Percentiles rank a stretch among this genome's conserved stretches.
phyloP scores from a whole-genome alignment of 2,113 vertebrate genomes.

The Boulengeromyrus knoepffleri region DNA sequence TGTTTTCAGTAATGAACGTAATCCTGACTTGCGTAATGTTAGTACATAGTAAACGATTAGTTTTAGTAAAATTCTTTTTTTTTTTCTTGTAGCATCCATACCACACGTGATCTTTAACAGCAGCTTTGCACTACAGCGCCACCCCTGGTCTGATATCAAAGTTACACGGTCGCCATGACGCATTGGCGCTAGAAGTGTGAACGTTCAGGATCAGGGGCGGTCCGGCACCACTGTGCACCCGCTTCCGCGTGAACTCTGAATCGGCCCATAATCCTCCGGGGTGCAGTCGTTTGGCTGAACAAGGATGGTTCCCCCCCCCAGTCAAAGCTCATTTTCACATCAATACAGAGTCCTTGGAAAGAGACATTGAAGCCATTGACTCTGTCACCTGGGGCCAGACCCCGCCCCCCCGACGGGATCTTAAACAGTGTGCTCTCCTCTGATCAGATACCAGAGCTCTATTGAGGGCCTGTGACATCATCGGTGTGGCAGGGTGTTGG shows the following conservation, averaged over 20 bases:
- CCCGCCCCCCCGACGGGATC: not conserved
- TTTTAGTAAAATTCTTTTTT: not conserved
- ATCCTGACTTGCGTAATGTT: not conserved
- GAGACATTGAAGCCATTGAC: not conserved
- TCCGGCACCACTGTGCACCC: not conserved
- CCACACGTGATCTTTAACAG: not conserved
- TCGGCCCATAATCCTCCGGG: not conserved
- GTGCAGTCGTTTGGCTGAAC: not conserved
- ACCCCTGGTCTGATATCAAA: not conserved
- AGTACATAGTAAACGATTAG: not conserved
- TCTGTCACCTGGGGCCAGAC: not conserved
- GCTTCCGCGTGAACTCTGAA: not conserved
- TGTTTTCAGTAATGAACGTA: not conserved
- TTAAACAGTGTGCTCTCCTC: not conserved
- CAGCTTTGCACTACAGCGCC: not conserved
- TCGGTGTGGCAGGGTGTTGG: not conserved
- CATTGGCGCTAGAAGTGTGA: not conserved
- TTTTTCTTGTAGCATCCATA: not conserved
- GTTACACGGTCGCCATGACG: not conserved
- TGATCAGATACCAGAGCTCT: conserved; percentile 5
- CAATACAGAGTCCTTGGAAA: not conserved
- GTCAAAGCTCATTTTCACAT: conserved; percentile 8
- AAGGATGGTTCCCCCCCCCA: not conserved
- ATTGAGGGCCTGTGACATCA: conserved; percentile 8
- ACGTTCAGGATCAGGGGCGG: not conserved